Evolutionary conservation across 2,113 vertebrate genomes (phyloP), one percentile per base, ranked within the genome.

Genomic region (Notothenia rossii): DNA sequence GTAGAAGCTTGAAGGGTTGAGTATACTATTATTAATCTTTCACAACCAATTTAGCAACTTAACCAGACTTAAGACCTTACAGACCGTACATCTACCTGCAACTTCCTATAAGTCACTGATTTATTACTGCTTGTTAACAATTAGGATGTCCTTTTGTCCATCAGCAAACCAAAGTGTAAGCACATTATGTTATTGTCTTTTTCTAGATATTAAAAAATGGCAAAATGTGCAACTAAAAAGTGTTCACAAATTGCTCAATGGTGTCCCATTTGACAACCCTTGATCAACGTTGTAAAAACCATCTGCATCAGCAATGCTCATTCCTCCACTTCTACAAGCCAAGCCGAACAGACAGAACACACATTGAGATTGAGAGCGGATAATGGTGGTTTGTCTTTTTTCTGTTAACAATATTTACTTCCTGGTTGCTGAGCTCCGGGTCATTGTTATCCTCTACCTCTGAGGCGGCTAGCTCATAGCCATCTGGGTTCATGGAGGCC

Each of bases 401-500:
- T 20, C 55, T 82, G 87, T 91, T 93, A 90, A 92, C 90, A 90
- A 91, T 95, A 96, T 95, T 96, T 96, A 96, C 95, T 96, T 96
- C 95, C 87, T 94, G 93, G 89, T 94, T 69, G 94, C 61, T 83
- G 93, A 91, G 88, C 84, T 95, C 95, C 87, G 91, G 93, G 75
- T 96, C 94, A 92, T 77, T 92, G 76, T 61, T 95, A 80, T 65
- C 86, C 91, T 95, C 94, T 96, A 99, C 98, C 97, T 98, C 97
- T 85, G 98, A 95, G 5, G 97, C 96, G 0, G 98, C 98, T 81
- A 98, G 85, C 81, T 99, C 97, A 13, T 99, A 99, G 48, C 98
- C 98, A 5, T 99, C 98, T 0, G 98, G 98, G 87, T 99, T 99
- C 96, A 99, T 97, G 77, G 98, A 98, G 82, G 97, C 96, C 53